Evolutionary conservation across 2,888 invertebrate species (phyloP), one percentile per base, ranked within the genome.

Genomic region (Lumbricus terrestris): DNA sequence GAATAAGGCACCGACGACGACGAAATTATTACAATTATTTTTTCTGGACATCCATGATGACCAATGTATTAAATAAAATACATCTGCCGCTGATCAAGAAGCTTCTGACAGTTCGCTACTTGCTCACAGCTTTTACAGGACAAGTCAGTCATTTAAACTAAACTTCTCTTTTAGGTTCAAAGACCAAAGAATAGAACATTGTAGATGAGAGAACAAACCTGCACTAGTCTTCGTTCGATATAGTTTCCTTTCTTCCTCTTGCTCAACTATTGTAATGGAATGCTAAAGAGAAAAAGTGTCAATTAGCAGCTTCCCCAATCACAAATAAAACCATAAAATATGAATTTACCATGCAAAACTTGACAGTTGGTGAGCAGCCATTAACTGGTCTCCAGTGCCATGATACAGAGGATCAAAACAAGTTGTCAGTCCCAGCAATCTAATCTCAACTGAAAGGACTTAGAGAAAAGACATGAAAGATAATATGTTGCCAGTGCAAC

Each of bases 191-290:
- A 4, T 54, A 54, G 29, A 54, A 54, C 1, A 29, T 29, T 69
- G 69, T n/a, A n/a, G 11, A 69, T 69, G n/a, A n/a, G 29, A n/a
- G 23, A 37, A 85, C 85, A 85, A 85, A 85, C 85, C 85, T 85
- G 85, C 3, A 23, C 37, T 35, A 34, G 13, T 34, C 85, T 85
- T 85, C 35, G 85, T 35, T 85, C 85, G 85, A 85, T 35, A 85
- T 23, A 89, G 35, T 69, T 89, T 89, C 37, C 69, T 42, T 69
- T 89, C 89, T 33, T 89, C 89, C 35, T 89, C 89, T 69, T 33
- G 47, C 37, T 89, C 89, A n/a, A 69, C 89, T 33, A 89, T 69
- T 34, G 89, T 89, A 33, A 89, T 69, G 37, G 89, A 47, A 37
- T 89, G 89, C 89, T 89, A 89, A 18, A 88, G 20, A 88, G 35